These are phyloP conservation scores for Porites divaricata DNA, from an alignment of 92 coral and sea anemone genomes.

Conservation along the genomic window DNA sequence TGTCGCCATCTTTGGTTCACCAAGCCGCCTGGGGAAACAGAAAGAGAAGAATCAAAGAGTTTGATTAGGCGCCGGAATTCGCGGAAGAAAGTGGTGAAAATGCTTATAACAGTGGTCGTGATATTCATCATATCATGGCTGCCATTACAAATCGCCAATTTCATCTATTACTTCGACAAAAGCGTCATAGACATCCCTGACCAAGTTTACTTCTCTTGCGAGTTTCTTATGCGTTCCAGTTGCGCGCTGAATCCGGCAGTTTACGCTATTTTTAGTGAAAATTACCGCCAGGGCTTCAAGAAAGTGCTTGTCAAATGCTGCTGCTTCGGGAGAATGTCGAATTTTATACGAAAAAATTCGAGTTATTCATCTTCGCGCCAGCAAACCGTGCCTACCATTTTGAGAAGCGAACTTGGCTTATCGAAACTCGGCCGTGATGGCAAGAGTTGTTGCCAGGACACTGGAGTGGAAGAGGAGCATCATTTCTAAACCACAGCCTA, in stretches of 20 bases:
- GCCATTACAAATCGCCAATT: conserved; percentile 67
- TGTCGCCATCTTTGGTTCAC: conserved; percentile 81
- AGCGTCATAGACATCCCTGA: conserved; percentile 5
- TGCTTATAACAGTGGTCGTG: conserved; percentile 77
- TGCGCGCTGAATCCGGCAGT: conserved; percentile 77
- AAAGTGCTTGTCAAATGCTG: conserved; percentile 37
- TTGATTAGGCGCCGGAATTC: conserved; percentile 50
- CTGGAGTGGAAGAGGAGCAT: conserved; percentile 3
- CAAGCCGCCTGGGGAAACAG: conserved; percentile 79
- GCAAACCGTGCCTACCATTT: conserved; percentile 29
- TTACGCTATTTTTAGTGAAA: conserved; percentile 79
- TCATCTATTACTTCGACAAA: conserved; percentile 42
- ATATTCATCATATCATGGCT: conserved; percentile 78
- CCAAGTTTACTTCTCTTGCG: conserved; percentile 45
- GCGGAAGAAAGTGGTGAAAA: conserved; percentile 76
- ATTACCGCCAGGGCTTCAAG: conserved; percentile 83
- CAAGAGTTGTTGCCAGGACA: not conserved
- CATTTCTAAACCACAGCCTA: not conserved
- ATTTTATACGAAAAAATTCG: not conserved
- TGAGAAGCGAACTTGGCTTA: conserved; percentile 19
- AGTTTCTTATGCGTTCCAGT: conserved; percentile 77
- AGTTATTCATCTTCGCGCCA: conserved; percentile 44
- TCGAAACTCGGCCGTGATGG: not conserved
- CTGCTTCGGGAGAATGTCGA: conserved; percentile 4
- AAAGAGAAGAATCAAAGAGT: conserved; percentile 46